phyloP scores from a whole-genome alignment of 30 jellyfish, hydroid and myxozoan species.

The Nemopilema nomurai region DNA sequence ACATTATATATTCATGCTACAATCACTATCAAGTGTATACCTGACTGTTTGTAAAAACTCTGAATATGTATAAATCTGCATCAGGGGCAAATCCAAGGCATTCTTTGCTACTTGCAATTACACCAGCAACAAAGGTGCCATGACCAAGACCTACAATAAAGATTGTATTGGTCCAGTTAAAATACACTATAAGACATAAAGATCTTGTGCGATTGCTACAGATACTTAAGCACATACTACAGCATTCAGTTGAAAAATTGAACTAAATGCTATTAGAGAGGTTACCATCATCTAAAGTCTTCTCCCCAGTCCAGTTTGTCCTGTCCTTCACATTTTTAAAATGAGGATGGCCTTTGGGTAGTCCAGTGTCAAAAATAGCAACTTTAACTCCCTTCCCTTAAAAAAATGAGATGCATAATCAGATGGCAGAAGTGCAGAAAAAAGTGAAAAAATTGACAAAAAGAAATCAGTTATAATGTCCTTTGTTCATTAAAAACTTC shows the following conservation, averaged over 20 bases:
- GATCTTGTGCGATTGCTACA: not conserved
- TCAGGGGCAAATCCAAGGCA: slow-evolving; percentile 99
- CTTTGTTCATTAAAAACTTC: no score
- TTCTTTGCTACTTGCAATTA: slow-evolving; percentile 91
- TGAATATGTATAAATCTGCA: slow-evolving; percentile 87
- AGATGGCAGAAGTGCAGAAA: not conserved
- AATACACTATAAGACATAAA: no score
- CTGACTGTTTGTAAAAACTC: slow-evolving; percentile 95
- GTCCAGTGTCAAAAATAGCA: slow-evolving; percentile 97
- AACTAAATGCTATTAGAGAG: no score
- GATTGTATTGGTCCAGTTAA: no score
- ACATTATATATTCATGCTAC: no score
- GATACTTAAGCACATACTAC: not conserved
- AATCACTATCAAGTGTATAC: no score
- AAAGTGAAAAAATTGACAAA: not conserved
- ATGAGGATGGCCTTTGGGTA: slow-evolving; percentile 97
- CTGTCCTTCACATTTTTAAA: slow-evolving; percentile 92
- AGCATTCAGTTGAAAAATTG: no score
- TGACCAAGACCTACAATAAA: slow-evolving; percentile 85
- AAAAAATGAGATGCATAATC: not conserved
- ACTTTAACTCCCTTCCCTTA: slow-evolving; percentile 94
- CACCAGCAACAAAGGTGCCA: slow-evolving; percentile 99
- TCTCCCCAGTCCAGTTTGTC: slow-evolving; percentile 98
- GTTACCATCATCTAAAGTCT: slow-evolving; percentile 90
- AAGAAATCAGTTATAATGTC: no score